These are phyloP conservation scores for Netelia inedita DNA, from an alignment of 2,888 invertebrate species.

Conservation along the genomic window DNA sequence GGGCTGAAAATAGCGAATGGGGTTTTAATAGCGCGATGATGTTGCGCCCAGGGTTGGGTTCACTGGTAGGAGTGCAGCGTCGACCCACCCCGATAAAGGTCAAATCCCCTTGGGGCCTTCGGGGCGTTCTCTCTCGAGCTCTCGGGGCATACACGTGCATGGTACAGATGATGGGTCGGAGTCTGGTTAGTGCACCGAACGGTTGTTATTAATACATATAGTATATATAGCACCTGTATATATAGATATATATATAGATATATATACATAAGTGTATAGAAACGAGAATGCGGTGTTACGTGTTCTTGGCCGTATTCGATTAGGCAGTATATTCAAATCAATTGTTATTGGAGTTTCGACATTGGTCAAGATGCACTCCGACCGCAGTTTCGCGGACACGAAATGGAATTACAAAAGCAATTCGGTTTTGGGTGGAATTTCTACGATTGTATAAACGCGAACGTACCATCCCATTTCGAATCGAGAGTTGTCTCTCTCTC, in stretches of 20 bases:
- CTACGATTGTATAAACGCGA: not conserved
- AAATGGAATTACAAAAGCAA: slow-evolving; percentile 83
- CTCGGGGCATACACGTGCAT: not conserved
- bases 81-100: slow-evolving; percentile 61
- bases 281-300: slow-evolving; percentile 65
- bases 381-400: slow-evolving; percentile 60
- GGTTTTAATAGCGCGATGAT: slow-evolving; percentile 54
- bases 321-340: slow-evolving; percentile 77
- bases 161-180: not conserved
- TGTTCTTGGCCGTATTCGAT: slow-evolving; percentile 74
- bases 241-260: not conserved
- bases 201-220: slow-evolving; percentile 30
- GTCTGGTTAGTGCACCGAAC: slow-evolving; percentile 18
- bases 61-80: slow-evolving; percentile 33
- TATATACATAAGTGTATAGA: slow-evolving; percentile 16
- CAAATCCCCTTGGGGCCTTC: slow-evolving; percentile 47
- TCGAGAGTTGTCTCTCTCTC: not conserved
- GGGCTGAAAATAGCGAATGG: slow-evolving; percentile 22
- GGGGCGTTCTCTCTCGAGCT: slow-evolving; percentile 16
- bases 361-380: slow-evolving; percentile 70
- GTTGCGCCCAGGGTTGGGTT: slow-evolving; percentile 14
- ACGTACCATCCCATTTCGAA: not conserved
- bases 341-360: slow-evolving; percentile 75
- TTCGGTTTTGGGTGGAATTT: slow-evolving; percentile 65
- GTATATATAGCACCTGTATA: not conserved